Evolutionary conservation across 2,797 vertebrate genomes (phyloP), one percentile per base, ranked within the genome.

Genomic region (Oophaga sylvatica): DNA sequence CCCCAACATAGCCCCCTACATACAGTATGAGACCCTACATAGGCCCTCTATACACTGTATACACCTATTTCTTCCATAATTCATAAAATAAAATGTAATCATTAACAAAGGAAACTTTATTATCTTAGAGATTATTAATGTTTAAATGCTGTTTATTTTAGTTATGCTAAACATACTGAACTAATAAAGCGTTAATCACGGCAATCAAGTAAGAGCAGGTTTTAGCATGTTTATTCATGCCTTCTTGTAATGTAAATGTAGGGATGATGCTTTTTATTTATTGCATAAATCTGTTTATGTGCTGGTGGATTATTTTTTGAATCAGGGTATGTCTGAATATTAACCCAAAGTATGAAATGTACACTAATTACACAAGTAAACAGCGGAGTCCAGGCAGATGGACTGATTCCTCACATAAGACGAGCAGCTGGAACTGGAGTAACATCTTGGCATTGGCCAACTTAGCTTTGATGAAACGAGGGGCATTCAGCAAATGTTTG

Each of bases 371-470:
- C n/a, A 56, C 60, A 45, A 73, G 67, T 65, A 78, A 80, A 59
- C 62, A 65, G 63, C 73, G 15, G 63, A 68, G 48, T 81, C 48
- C 19, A 70, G 76, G 70, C 85, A 87, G 85, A 87, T 87, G 85
- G 85, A 75, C 59, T n/a, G 16, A 75, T 70, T 81, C 62, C 16
- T 81, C 85, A 60, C 57, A 81, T 59, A 73, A 81, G 68, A 57
- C 35, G 60, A 63, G 80, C 79, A 76, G 35, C 68, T 87, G 85
- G 79, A 80, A 80, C 63, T 26, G 35, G 79, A 11, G 57, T 35
- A 71, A n/a, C 20, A 22, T 71, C 70, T 81, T 87, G 85, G 85
- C 79, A 81, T 45, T 60, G 6, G 53, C 10, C 17, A 75, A 53
- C 78, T 41, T 16, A 56, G 56, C 53, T 70, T 67, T 80, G 65